phyloP scores from a whole-genome alignment of 2,888 invertebrate genomes.

The Acanthosoma haemorrhoidale region DNA sequence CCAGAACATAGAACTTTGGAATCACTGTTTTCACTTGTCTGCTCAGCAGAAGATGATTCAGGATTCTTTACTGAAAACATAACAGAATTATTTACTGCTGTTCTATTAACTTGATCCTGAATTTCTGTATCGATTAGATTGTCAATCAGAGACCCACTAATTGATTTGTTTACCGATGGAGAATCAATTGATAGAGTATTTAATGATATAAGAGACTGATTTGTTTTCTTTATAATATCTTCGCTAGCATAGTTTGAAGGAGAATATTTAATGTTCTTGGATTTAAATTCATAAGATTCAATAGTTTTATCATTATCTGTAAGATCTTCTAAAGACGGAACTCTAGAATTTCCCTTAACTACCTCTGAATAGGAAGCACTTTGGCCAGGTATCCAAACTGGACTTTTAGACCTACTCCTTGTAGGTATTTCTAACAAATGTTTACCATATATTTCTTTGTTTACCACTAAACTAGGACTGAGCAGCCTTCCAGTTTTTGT shows the following conservation, averaged over 20 bases:
- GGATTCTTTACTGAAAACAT: no score
- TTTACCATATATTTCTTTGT: neutral
- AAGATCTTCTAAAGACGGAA: constrained; percentile 14
- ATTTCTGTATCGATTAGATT: no score
- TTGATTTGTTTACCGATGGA: no score
- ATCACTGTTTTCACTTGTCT: no score
- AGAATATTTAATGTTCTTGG: neutral
- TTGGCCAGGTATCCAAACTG: constrained; percentile 64
- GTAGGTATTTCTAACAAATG: neutral
- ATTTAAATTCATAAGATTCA: neutral
- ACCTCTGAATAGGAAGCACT: constrained; percentile 75
- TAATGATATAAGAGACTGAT: no score
- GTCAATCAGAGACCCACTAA: no score
- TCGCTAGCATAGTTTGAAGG: neutral
- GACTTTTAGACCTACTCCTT: constrained; percentile 50
- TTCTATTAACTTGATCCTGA: no score
- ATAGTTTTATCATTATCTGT: neutral
- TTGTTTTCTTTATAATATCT: constrained; percentile 3
- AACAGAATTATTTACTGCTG: no score
- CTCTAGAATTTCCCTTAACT: constrained; percentile 53
- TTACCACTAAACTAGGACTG: neutral
- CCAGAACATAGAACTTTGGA: no score
- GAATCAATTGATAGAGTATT: no score
- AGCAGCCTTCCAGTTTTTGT: neutral
- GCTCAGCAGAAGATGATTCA: no score